A percentile compares a stretch with the other conserved stretches of the same genome.
Evolutionary conservation across 2,113 vertebrate species (phyloP).

Genomic region (Myodes glareolus): DNA sequence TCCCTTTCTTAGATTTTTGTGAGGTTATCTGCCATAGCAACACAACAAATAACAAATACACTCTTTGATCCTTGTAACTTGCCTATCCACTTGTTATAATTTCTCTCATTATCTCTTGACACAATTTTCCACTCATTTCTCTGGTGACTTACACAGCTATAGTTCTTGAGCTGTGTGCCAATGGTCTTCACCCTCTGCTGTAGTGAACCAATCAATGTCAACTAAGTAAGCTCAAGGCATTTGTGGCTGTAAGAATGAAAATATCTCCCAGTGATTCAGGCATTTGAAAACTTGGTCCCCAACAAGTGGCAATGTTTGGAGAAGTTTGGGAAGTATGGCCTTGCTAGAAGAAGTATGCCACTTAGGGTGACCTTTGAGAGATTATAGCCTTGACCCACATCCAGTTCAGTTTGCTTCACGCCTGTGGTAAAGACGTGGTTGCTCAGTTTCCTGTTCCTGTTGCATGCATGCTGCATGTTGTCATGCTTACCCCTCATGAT

Average conservation of each 20-base stretch:
- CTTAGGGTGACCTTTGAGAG: neutral
- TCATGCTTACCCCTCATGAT: neutral
- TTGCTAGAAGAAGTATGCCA: neutral
- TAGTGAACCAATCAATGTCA: neutral
- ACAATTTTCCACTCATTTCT: neutral
- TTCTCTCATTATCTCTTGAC: neutral
- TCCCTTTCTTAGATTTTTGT: neutral
- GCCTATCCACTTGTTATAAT: neutral
- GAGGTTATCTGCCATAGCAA: neutral
- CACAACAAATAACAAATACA: neutral
- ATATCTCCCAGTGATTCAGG: neutral
- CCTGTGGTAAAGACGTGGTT: neutral
- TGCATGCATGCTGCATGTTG: neutral
- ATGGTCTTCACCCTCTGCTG: neutral
- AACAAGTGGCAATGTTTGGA: neutral
- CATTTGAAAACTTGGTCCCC: neutral
- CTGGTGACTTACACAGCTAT: neutral
- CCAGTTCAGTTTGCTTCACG: neutral
- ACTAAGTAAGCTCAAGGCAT: neutral
- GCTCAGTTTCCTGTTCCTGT: neutral
- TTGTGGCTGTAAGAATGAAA: neutral
- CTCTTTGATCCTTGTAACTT: neutral
- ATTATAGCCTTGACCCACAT: neutral
- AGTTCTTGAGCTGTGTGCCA: neutral
- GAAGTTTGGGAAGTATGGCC: neutral